A percentile compares a stretch with the other conserved stretches of the same genome.
Conservation (phyloP, 2,797 vertebrate genomes). For the Hyperoplus lanceolatus region DNA sequence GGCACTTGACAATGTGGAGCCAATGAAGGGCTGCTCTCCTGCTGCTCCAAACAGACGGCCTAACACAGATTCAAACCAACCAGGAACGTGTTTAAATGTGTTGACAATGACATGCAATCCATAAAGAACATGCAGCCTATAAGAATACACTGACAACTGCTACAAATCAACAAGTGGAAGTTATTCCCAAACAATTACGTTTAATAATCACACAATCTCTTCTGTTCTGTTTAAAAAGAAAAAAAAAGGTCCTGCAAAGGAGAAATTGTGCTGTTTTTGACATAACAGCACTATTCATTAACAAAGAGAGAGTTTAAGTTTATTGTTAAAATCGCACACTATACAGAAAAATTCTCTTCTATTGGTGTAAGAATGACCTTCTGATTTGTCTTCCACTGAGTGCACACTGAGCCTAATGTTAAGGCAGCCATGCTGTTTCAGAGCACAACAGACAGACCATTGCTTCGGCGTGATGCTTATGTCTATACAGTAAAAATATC, state of each 20-base stretch:
- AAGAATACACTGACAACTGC: slow-evolving; percentile 5
- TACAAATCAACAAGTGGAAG: slow-evolving; percentile 39
- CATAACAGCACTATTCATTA: slow-evolving; percentile 21
- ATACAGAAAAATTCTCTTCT: slow-evolving; percentile 31
- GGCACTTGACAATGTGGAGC: slow-evolving; percentile 95
- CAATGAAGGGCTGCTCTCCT: slow-evolving; percentile 93
- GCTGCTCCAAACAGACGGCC: slow-evolving; percentile 92
- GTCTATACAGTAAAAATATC: slow-evolving; percentile 34
- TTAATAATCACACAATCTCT: slow-evolving; percentile 13
- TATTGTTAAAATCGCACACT: neutral
- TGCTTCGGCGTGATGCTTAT: slow-evolving; percentile 21
- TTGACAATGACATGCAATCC: slow-evolving; percentile 14
- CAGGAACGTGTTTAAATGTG: slow-evolving; percentile 36
- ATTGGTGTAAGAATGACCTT: slow-evolving; percentile 54
- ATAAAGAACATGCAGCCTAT: neutral
- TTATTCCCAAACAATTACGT: neutral
- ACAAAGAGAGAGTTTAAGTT: slow-evolving; percentile 1
- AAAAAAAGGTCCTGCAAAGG: neutral
- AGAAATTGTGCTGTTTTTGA: slow-evolving; percentile 1
- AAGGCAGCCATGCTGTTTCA: slow-evolving; percentile 24
- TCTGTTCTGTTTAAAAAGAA: neutral
- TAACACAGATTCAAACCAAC: slow-evolving; percentile 65
- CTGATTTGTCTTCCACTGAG: slow-evolving; percentile 43
- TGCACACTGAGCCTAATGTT: slow-evolving; percentile 24
- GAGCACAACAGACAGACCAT: slow-evolving; percentile 27